Base-by-base conservation (phyloP, 2,113 vertebrate genomes). In the Nothobranchius kuhntae region DNA sequence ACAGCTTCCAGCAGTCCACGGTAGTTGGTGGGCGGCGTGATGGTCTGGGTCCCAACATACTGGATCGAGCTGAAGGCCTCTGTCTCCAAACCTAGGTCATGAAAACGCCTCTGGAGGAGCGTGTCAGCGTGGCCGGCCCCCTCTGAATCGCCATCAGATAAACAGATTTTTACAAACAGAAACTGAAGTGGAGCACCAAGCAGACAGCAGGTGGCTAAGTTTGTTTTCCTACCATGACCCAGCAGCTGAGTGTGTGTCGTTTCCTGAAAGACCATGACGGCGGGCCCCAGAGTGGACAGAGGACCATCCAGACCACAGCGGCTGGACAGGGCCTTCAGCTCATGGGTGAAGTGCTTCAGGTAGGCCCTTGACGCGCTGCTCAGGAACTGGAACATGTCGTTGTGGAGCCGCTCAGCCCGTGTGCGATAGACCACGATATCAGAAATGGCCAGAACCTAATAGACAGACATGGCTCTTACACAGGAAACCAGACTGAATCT, bases 361-460 rank as follows among this genome's bases (percentile, higher is more conserved):
- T 95, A 95, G 57, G 94, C 94, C n/a, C 80, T 89, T 0, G 94
- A 95, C 12, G 94, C 94, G 1, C 89, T 92, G 69, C 94, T 93
- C 45, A 95, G 88, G 82, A 95, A 95, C 64, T 93, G 86, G 81
- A 94, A 95, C 92, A 95, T 93, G 85, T 95, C 93, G 11, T 94
- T 94, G 88, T 94, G 94, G 51, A 95, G 91, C 38, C 94, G 88
- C 86, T 95, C 93, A 0, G 94, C 94, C 21, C 94, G 89, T 0
- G 94, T 95, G 54, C 93, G 93, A 80, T 95, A 95, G 26, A 95
- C 52, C 0, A 90, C 93, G 9, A 95, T 76, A 51, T 95, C 94
- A 0, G 94, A 95, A 71, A 95, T 89, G 0, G 94, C 94, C 84
- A 95, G 82, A 2, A 95, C 89, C 90, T 91, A 69, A 10, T 55